Evolutionary conservation across 2,797 vertebrate species (phyloP).

Genomic region (Poeciliopsis infans): DNA sequence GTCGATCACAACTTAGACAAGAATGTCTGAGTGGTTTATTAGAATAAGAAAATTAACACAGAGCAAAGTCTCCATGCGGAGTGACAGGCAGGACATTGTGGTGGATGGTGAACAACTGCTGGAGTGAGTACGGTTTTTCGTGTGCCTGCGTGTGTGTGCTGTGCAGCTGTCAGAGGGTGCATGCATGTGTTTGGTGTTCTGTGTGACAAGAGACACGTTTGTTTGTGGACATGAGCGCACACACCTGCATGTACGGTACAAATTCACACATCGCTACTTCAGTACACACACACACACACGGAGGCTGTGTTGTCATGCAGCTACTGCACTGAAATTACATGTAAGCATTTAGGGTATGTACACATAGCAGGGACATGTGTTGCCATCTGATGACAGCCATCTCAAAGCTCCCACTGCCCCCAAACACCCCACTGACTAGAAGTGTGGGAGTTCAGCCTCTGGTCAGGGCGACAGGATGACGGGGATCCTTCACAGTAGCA

Average conservation of each 20-base stretch:
- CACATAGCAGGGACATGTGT: constrained; percentile 68
- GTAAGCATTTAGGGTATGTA: constrained; percentile 81
- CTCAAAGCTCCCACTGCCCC: constrained; percentile 14
- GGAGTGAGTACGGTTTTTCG: constrained; percentile 42
- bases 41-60: constrained; percentile 85
- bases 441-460: constrained; percentile 25
- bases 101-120: constrained; percentile 71
- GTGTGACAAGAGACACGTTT: constrained; percentile 70
- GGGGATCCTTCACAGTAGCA: constrained; percentile 71
- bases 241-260: constrained; percentile 81
- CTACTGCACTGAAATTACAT: constrained; percentile 81
- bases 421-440: neutral
- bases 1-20: constrained; percentile 35
- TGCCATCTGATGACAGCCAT: constrained; percentile 64
- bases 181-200: constrained; percentile 73
- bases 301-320: constrained; percentile 83
- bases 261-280: constrained; percentile 76
- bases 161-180: constrained; percentile 69
- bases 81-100: constrained; percentile 78
- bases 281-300: constrained; percentile 78
- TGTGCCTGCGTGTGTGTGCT: constrained; percentile 25
- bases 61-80: constrained; percentile 83
- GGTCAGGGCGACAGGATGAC: constrained; percentile 45
- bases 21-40: constrained; percentile 82
- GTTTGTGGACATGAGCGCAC: constrained; percentile 73